phyloP scores from a whole-genome alignment of 2,113 vertebrate genomes.

The Tapirus terrestris region DNA sequence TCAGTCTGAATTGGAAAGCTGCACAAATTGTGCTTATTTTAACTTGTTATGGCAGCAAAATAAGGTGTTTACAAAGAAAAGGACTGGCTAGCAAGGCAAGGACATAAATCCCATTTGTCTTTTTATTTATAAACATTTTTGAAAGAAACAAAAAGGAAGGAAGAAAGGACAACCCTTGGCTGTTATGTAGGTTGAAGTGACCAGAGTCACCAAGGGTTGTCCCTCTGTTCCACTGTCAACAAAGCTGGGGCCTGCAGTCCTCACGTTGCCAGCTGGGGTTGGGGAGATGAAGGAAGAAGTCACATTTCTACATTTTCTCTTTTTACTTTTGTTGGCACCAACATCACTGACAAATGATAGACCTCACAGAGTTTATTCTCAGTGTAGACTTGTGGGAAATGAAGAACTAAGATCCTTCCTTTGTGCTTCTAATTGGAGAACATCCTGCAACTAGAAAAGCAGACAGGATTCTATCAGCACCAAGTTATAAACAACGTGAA shows the following conservation, averaged over 20 bases:
- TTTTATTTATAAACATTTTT: slow-evolving; percentile 20
- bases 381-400: background rate
- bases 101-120: background rate
- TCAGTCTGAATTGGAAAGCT: background rate
- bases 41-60: slow-evolving; percentile 27
- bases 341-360: background rate
- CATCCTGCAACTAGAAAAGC: background rate
- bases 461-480: background rate
- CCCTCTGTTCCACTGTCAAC: accelerated
- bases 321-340: background rate
- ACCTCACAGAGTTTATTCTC: background rate
- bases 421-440: slow-evolving; percentile 26
- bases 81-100: background rate
- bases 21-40: background rate
- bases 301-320: background rate
- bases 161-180: background rate
- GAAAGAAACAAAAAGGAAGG: slow-evolving; percentile 47
- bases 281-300: background rate
- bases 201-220: background rate
- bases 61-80: slow-evolving; percentile 12
- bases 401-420: background rate
- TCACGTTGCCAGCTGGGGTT: background rate
- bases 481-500: background rate
- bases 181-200: background rate
- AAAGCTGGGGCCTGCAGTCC: background rate